Base-by-base conservation (phyloP, 2,797 vertebrate species). In the Propithecus perrieri region DNA sequence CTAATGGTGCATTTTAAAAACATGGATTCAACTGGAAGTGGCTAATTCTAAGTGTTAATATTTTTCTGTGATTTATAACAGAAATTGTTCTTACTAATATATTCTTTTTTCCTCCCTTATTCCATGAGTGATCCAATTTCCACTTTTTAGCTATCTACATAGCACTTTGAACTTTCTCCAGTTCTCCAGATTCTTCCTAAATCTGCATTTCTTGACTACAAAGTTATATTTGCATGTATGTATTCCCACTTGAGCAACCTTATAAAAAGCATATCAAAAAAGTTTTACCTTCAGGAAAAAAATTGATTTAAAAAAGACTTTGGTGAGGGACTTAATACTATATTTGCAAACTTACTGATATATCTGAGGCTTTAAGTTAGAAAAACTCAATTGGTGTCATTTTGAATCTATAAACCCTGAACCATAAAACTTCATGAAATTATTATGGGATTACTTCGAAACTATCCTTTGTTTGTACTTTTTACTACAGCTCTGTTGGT, bases 381-480 rank as follows among this genome's bases (percentile, higher is more conserved):
- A 84, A 93, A 80, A 91, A 38, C 41, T 88, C 41, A 94, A 61
- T 46, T 28, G 38, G 59, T 67, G 12, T 65, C 48, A 95, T 92
- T 95, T 95, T 53, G 90, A 79, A 41, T 91, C 83, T 78, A 61
- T 81, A 92, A 83, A 94, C 14, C 65, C n/a, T 88, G 50, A 95
- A 65, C 87, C 38, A 79, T 79, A 88, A 94, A 94, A 92, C 15
- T 35, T 61, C 20, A 80, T 61, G 33, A 91, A 94, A 83, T 95
- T 46, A 85, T 95, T 89, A 76, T 94, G 61, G 14, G 15, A 81
- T 85, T 95, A 53, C 38, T 88, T 95, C 11, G 48, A 91, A 95
- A 93, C 63, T 95, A 41, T 91, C 28, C 12, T 91, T 85, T 96
- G 33, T 78, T 96, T 86, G 81, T 80, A 15, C 17, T 57, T 92